Evolutionary conservation across 2,888 invertebrate genomes (phyloP).

Genomic region (Camptogramma bilineatum): DNA sequence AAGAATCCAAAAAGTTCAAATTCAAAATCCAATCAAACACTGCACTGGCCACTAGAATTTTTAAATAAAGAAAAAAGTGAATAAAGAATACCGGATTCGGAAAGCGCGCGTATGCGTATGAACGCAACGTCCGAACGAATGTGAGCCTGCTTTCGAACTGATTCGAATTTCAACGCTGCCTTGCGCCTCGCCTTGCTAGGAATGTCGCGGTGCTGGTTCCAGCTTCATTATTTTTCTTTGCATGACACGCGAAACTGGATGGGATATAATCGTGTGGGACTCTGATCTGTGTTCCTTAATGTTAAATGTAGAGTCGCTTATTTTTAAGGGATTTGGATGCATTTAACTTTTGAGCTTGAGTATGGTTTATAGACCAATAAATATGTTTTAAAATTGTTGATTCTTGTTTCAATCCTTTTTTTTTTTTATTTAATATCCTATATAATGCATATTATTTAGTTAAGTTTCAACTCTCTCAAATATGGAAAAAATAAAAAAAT

Average conservation of each 20-base stretch:
- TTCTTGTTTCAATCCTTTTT: too few species aligned
- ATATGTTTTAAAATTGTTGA: too few species aligned
- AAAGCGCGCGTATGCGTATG: slow-evolving; percentile 55
- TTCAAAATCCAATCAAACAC: slow-evolving; percentile 62
- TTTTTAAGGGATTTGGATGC: background rate
- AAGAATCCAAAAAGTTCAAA: slow-evolving; percentile 61
- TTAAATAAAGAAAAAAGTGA: slow-evolving; percentile 47
- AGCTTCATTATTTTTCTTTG: slow-evolving; percentile 64
- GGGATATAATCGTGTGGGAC: slow-evolving; percentile 44
- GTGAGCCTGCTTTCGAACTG: slow-evolving; percentile 81
- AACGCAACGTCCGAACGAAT: slow-evolving; percentile 67
- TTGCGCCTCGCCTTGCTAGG: slow-evolving; percentile 65
- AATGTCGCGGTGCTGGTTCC: slow-evolving; percentile 75
- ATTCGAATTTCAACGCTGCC: slow-evolving; percentile 47
- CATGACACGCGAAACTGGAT: slow-evolving; percentile 64
- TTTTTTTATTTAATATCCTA: too few species aligned
- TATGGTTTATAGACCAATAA: background rate
- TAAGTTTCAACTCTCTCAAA: too few species aligned
- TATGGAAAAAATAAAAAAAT: too few species aligned
- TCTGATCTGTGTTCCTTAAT: slow-evolving; percentile 18
- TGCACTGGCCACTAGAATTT: slow-evolving; percentile 69
- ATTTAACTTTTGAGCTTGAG: background rate
- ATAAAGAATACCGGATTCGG: slow-evolving; percentile 60
- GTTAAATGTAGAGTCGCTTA: slow-evolving; percentile 5
- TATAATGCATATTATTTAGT: too few species aligned